Evolutionary conservation across 64 coral and sea anemone genomes (phyloP).

Genomic region (Pachyseris speciosa): DNA sequence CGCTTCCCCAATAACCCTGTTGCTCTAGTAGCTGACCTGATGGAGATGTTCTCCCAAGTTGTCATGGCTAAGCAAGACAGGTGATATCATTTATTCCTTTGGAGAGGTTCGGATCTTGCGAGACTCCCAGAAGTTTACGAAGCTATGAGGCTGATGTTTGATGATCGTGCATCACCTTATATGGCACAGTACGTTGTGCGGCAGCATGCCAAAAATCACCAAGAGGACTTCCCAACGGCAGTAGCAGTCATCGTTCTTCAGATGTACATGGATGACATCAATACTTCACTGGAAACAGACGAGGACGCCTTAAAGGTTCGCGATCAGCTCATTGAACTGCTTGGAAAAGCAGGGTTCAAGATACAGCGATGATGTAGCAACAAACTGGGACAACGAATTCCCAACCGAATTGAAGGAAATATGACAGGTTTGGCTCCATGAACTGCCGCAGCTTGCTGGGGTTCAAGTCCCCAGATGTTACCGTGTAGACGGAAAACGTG

Average conservation of each 20-base stretch:
- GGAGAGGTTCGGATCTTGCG: constrained; percentile 15
- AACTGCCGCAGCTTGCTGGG: constrained; percentile 5
- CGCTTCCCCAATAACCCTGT: constrained; percentile 58
- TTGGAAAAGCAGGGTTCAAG: constrained; percentile 24
- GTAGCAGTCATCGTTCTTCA: not conserved
- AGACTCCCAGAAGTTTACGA: constrained; percentile 54
- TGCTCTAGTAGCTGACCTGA: constrained; percentile 49
- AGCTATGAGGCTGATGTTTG: constrained; percentile 39
- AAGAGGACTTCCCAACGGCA: constrained; percentile 15
- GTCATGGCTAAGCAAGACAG: constrained; percentile 30
- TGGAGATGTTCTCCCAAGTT: constrained; percentile 72
- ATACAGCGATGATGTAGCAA: constrained; percentile 19
- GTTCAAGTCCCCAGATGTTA: constrained; percentile 12
- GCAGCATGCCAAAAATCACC: constrained; percentile 4
- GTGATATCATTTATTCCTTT: constrained; percentile 44
- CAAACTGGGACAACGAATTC: constrained; percentile 39
- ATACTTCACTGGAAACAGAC: constrained; percentile 2
- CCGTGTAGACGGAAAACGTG: not conserved
- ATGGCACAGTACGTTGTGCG: constrained; percentile 21
- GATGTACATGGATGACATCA: constrained; percentile 63
- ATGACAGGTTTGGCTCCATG: constrained; percentile 4
- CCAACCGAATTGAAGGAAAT: not conserved
- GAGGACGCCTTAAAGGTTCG: not conserved
- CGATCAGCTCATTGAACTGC: not conserved
- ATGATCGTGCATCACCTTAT: constrained; percentile 37